Evolutionary conservation across 2,888 invertebrate genomes (phyloP), one percentile per base, ranked within the genome.

Genomic region (Tetropium fuscum): DNA sequence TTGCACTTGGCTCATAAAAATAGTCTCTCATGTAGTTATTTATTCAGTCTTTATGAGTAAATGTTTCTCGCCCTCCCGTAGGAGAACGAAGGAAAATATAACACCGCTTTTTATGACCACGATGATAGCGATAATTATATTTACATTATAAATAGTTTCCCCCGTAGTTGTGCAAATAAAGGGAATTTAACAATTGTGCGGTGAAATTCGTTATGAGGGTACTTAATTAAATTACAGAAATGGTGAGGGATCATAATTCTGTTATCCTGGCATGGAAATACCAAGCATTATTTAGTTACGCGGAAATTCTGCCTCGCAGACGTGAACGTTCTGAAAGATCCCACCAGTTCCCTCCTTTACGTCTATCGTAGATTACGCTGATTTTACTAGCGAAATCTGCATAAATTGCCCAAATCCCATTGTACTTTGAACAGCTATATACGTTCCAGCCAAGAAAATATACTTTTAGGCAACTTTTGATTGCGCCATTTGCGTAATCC

Each of bases 241-340:
- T 53, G 47, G 45, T 55, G 54, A 58, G 38, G 54, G 58, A 58
- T 58, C 53, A 58, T 58, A 58, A 58, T 58, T 58, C 53, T 54
- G 41, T 58, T 58, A 58, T 58, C 40, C 54, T 58, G 47, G 54
- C 54, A 53, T 54, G 44, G 47, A 40, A 58, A 55, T 54, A 30
- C 58, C 54, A 54, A 36, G 40, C 47, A 44, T 58, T 53, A 53
- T 30, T 47, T 58, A 58, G 58, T 47, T 47, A 54, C 45, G 45
- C 40, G 47, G 54, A 58, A 53, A 55, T 55, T 47, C 47, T 8
- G 55, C 30, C 45, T 44, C 38, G 15, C 38, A 27, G 51, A 51
- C 40, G 40, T 40, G 22, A n/a, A n/a, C n/a, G 11, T 47, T 47
- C 38, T 45, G 38, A 47, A 55, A 47, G 55, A 44, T 44, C 19